Conservation (phyloP, 2,797 vertebrate species). For the Lacerta agilis region DNA sequence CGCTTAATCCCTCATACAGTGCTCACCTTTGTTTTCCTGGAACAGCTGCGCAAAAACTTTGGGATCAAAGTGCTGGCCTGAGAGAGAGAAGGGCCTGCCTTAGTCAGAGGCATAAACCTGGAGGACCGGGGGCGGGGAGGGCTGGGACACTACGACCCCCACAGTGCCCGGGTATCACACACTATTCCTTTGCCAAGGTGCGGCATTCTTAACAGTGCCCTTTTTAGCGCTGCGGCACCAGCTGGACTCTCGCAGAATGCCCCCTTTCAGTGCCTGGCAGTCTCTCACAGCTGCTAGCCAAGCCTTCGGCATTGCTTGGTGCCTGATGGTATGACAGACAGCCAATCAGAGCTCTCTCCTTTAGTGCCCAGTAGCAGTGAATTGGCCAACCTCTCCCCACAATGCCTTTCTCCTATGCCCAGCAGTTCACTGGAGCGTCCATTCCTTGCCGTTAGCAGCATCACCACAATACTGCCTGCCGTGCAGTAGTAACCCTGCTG, state of each 20-base stretch:
- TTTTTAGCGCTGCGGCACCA: not conserved
- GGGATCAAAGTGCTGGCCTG: slow-evolving; percentile 87
- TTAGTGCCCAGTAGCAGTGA: not conserved
- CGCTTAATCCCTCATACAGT: slow-evolving; percentile 93
- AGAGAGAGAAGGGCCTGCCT: slow-evolving; percentile 49
- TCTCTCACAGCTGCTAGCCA: not conserved
- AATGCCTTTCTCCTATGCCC: not conserved
- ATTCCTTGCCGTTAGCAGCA: not conserved
- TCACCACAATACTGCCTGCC: not conserved
- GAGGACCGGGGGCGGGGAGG: not conserved
- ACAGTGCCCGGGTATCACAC: not conserved
- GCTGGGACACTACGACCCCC: not conserved
- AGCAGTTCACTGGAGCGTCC: not conserved
- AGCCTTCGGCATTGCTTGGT: not conserved
- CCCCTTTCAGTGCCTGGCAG: slow-evolving; percentile 6
- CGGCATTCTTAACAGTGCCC: not conserved
- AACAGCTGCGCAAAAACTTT: slow-evolving; percentile 92
- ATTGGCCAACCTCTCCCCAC: not conserved
- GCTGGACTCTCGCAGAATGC: slow-evolving; percentile 1
- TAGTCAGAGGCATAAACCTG: not conserved
- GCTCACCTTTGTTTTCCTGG: slow-evolving; percentile 95
- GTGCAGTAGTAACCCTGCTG: not conserved
- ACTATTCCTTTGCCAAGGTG: not conserved
- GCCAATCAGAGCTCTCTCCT: not conserved
- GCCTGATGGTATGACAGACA: slow-evolving; percentile 17